Base-by-base conservation (phyloP, 2,113 vertebrate genomes). In the Struthio camelus region DNA sequence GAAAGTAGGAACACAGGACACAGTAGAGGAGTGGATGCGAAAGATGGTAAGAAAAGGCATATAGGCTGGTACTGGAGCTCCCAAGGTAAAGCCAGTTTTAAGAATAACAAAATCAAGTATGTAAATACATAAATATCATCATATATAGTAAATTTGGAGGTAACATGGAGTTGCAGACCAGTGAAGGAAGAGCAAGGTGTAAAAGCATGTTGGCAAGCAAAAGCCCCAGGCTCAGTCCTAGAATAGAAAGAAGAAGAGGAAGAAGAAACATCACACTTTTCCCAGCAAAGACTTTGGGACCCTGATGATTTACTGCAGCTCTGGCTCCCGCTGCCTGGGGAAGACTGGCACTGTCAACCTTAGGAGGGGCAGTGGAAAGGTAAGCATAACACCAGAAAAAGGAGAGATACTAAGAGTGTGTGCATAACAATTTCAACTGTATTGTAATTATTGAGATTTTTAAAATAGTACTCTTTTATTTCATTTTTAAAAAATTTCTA, bases 311-410 rank as follows among this genome's bases (percentile, higher is more conserved):
- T 73, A 32, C 53, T 40, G 14, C 58, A 92, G 34, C n/a, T 32
- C 10, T 0, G 0, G 56, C n/a, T 83, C 4, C 23, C 6, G 7
- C 9, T 80, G 25, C 40, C 25, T 69, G 44, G 46, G n/a, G 20
- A 72, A 90, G 32, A 30, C 15, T 3, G 8, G 20, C 27, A 44
- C 23, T 30, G 32, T 34, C 0, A 0, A 7, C 24, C 3, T 11
- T 4, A 18, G 25, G 46, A 67, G 24, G 12, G 22, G 19, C 69
- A 78, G 18, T 4, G 1, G 38, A 70, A 84, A 23, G 48, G 5
- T 18, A 28, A 88, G 50, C 30, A 58, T 15, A 58, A 14, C 14
- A 67, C 16, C 40, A 71, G 38, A 42, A 69, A 46, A 59, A 38
- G 14, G 11, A 22, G 5, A 65, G 53, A 83, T 2, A n/a, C 38